Percentiles rank a stretch among this genome's conserved stretches.
phyloP scores from a whole-genome alignment of 2,888 invertebrate genomes.

The Sesia bembeciformis region DNA sequence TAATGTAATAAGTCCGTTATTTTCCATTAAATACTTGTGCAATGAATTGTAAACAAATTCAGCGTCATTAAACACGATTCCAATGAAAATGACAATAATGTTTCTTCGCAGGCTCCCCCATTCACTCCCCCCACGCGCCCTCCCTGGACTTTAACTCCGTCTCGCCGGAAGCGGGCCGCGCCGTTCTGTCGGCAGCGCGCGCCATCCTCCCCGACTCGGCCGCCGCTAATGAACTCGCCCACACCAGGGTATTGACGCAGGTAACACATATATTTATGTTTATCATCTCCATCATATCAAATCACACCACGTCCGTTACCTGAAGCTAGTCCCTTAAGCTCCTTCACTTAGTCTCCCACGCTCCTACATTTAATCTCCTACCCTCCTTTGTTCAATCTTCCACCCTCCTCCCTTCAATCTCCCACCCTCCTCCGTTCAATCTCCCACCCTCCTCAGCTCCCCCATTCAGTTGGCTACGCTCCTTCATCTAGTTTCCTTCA shows the following conservation, averaged over 20 bases:
- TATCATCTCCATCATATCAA: no score
- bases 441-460: no score
- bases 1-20: no score
- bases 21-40: no score
- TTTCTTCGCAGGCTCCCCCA: constrained; percentile 34
- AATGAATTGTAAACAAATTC: not conserved
- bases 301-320: no score
- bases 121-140: constrained; percentile 24
- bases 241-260: constrained; percentile 59
- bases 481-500: no score
- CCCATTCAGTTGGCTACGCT: no score
- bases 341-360: no score
- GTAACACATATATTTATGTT: constrained; percentile 11
- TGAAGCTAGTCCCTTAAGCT: no score
- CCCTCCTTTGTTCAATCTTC: no score
- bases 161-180: constrained; percentile 59
- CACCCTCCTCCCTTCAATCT: not conserved
- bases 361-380: no score
- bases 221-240: constrained; percentile 46
- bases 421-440: not conserved
- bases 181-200: constrained; percentile 51
- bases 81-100: not conserved
- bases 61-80: not conserved
- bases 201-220: constrained; percentile 49
- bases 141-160: constrained; percentile 37